Evolutionary conservation across 2,113 vertebrate species (phyloP).

Genomic region (Gila orcuttii): DNA sequence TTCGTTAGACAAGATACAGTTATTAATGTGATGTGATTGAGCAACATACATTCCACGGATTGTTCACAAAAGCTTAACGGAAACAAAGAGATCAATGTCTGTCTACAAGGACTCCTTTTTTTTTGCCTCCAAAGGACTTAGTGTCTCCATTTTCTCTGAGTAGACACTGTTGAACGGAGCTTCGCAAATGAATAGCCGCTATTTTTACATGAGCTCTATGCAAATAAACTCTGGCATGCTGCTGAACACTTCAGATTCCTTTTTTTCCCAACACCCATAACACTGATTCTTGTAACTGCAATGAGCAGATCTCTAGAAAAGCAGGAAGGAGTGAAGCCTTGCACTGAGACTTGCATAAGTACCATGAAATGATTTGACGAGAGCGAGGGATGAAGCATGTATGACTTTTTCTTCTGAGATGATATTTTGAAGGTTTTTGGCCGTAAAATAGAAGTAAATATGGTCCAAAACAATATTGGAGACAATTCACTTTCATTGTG

Average conservation of each 20-base stretch:
- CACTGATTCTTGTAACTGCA: constrained; percentile 53
- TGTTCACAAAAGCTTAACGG: constrained; percentile 27
- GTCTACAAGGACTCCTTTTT: constrained; percentile 64
- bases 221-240: constrained; percentile 69
- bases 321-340: constrained; percentile 52
- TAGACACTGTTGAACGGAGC: constrained; percentile 63
- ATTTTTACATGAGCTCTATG: constrained; percentile 68
- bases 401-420: not conserved
- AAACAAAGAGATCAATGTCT: constrained; percentile 73
- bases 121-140: constrained; percentile 64
- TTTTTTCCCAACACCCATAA: constrained; percentile 63
- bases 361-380: constrained; percentile 41
- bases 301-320: constrained; percentile 28
- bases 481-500: not conserved
- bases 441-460: not conserved
- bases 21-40: constrained; percentile 65
- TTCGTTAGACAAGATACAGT: constrained; percentile 59
- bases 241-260: constrained; percentile 69
- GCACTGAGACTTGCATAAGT: constrained; percentile 54
- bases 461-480: not conserved
- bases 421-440: not conserved
- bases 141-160: constrained; percentile 67
- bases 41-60: constrained; percentile 71
- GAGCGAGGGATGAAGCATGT: constrained; percentile 24
- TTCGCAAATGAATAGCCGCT: constrained; percentile 69